These are phyloP conservation scores for Scaptomyza graminum DNA, from an alignment of 1,140 invertebrate species.

Conservation along the genomic window DNA sequence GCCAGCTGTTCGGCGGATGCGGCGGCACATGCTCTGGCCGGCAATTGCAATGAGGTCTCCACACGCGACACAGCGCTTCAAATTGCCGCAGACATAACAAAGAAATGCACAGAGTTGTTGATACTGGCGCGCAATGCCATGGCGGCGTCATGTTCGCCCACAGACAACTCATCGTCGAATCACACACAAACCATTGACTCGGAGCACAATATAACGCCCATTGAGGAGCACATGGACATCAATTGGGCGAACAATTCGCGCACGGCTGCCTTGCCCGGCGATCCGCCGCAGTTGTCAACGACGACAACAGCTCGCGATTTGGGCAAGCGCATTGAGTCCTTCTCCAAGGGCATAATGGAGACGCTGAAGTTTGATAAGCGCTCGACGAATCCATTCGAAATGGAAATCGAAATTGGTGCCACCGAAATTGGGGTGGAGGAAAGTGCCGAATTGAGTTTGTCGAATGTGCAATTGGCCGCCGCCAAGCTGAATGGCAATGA, in stretches of 20 bases:
- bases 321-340: slow-evolving; percentile 82
- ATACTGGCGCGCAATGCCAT: slow-evolving; percentile 88
- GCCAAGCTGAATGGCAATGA: slow-evolving; percentile 83
- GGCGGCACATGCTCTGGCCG: slow-evolving; percentile 13
- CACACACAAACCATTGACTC: slow-evolving; percentile 85
- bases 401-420: slow-evolving; percentile 83
- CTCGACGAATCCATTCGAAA: slow-evolving; percentile 82
- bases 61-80: slow-evolving; percentile 81
- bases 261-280: slow-evolving; percentile 64
- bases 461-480: slow-evolving; percentile 65
- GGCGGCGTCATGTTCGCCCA: slow-evolving; percentile 82
- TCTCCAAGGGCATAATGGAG: slow-evolving; percentile 83
- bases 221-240: slow-evolving; percentile 83
- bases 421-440: slow-evolving; percentile 82
- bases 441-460: slow-evolving; percentile 64
- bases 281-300: slow-evolving; percentile 69
- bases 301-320: slow-evolving; percentile 72
- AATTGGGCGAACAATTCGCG: slow-evolving; percentile 83
- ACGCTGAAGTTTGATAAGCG: slow-evolving; percentile 83
- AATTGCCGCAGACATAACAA: slow-evolving; percentile 89
- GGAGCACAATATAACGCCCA: slow-evolving; percentile 83
- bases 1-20: slow-evolving; percentile 23
- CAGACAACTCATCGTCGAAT: slow-evolving; percentile 86
- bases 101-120: slow-evolving; percentile 89
- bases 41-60: slow-evolving; percentile 61